These are phyloP conservation scores for Rhynchomys soricoides DNA, from an alignment of 2,113 vertebrate species.

Conservation along the genomic window DNA sequence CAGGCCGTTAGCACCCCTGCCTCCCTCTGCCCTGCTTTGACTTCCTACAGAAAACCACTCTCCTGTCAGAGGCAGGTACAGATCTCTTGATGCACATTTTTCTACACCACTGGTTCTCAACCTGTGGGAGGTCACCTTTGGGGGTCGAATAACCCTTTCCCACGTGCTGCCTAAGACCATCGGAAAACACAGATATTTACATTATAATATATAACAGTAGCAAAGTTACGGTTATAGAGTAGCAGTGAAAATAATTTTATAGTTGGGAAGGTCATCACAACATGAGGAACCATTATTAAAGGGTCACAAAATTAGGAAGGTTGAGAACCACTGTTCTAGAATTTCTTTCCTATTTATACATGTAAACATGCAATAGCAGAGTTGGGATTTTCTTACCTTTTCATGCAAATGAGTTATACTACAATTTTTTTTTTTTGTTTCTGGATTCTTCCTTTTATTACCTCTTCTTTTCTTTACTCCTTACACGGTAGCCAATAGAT, in stretches of 20 bases:
- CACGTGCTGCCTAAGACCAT: not conserved
- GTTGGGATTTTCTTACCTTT: not conserved
- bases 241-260: not conserved
- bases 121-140: not conserved
- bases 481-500: not conserved
- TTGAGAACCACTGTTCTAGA: not conserved
- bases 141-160: not conserved
- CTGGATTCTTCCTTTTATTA: not conserved
- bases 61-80: not conserved
- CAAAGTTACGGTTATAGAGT: not conserved
- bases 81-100: not conserved
- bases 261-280: not conserved
- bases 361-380: not conserved
- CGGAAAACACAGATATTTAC: not conserved
- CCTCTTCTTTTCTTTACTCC: not conserved
- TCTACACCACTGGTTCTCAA: not conserved
- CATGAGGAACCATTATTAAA: not conserved
- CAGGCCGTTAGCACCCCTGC: not conserved
- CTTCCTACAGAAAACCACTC: fast-evolving
- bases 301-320: not conserved
- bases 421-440: not conserved
- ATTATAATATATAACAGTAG: not conserved
- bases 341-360: not conserved
- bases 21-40: not conserved
- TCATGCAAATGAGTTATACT: not conserved